phyloP scores from a whole-genome alignment of 1,140 invertebrate genomes.

The Lerema accius region DNA sequence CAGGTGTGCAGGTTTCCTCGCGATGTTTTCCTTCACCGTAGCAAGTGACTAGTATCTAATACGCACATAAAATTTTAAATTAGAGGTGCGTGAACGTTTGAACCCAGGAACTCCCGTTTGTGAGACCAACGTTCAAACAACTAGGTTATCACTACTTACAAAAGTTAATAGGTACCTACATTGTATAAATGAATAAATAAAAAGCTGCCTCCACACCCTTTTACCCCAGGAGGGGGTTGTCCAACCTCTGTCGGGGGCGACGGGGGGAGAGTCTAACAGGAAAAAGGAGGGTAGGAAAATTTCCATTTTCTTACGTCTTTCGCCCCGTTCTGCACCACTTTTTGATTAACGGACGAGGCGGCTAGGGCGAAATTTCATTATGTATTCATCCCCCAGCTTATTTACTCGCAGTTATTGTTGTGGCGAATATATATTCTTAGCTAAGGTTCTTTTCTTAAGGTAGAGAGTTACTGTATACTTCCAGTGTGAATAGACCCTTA shows the following conservation, averaged over 20 bases:
- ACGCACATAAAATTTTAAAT: no score
- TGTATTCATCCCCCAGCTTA: slow-evolving; percentile 76
- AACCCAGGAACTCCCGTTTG: no score
- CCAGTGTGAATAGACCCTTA: no score
- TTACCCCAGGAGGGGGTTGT: slow-evolving; percentile 60
- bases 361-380: slow-evolving; percentile 77
- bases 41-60: no score
- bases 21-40: no score
- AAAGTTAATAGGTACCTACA: no score
- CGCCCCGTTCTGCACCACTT: slow-evolving; percentile 73
- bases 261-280: slow-evolving; percentile 68
- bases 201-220: slow-evolving; percentile 43
- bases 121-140: no score
- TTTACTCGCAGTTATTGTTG: slow-evolving; percentile 63
- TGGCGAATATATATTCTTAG: slow-evolving; percentile 33
- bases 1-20: no score
- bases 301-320: slow-evolving; percentile 82
- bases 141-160: no score
- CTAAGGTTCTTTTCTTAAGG: slow-evolving; percentile 27
- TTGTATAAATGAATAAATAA: no score
- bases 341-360: slow-evolving; percentile 78
- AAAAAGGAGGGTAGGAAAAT: slow-evolving; percentile 82
- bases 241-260: slow-evolving; percentile 64
- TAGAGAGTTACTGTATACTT: neutral
- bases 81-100: no score